Evolutionary conservation across 2,888 invertebrate genomes (phyloP), one percentile per base, ranked within the genome.

Genomic region (Leptopterna dolabrata): DNA sequence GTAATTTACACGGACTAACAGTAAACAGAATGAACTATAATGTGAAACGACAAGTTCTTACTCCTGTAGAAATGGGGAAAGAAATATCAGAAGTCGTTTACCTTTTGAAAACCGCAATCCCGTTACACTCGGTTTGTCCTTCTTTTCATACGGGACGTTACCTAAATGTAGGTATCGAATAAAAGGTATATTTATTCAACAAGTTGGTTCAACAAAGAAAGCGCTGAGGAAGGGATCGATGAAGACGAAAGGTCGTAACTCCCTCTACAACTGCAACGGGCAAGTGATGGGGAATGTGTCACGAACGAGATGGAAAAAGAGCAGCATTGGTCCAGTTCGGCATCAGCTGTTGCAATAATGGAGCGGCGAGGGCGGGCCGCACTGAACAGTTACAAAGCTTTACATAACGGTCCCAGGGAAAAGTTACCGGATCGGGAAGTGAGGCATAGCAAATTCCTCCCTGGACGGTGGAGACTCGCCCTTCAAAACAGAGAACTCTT

Each of bases 361-460:
- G 70, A 11, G 6, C 73, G 73, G 73, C 9, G 41, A 73, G 30
- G 73, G 73, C 16, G 73, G 73, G 73, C 73, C 36, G 73, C 36
- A 73, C 29, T 36, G 36, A 73, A 73, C 36, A 73, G 41, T 30
- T 73, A 73, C 41, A 36, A 73, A 30, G 73, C 36, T 73, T 73
- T 73, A 73, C 73, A 73, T 73, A 73, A 73, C 73, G 73, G 73
- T 73, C 9, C 19, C 36, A 30, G 36, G 41, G 41, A 73, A 73
- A 73, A 41, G 30, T 73, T 30, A 30, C 73, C 30, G 73, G 73
- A 73, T 73, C 73, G 73, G 73, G 73, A 73, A 73, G 73, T 41
- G 73, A 73, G 73, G 73, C 73, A 73, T 73, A 73, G 73, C 73
- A 73, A 73, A 73, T 73, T 73, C 73, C 41, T 70, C 13, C 36